These are phyloP conservation scores for Menura novaehollandiae DNA, from an alignment of 2,113 vertebrate genomes.

Conservation along the genomic window DNA sequence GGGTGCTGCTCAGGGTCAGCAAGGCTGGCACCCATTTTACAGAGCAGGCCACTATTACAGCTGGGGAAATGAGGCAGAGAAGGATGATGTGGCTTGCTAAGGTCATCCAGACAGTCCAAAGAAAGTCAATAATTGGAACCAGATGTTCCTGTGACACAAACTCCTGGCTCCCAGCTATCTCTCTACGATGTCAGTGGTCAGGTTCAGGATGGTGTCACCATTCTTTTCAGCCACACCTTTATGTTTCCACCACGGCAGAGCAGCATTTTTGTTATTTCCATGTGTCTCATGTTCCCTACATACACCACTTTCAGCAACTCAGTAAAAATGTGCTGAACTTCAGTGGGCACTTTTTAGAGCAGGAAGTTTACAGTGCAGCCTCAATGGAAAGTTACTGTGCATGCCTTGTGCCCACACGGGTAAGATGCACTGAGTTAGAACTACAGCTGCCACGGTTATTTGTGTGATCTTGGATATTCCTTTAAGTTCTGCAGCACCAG, in stretches of 20 bases:
- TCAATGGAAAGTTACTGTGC: not conserved
- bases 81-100: not conserved
- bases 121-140: not conserved
- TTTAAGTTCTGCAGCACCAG: not conserved
- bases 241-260: not conserved
- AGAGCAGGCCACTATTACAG: not conserved
- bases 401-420: not conserved
- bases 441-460: not conserved
- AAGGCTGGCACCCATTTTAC: not conserved
- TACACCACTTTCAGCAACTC: rapidly evolving
- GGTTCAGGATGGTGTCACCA: not conserved
- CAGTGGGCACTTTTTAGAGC: not conserved
- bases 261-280: rapidly evolving
- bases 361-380: not conserved
- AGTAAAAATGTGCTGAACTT: not conserved
- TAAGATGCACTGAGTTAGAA: not conserved
- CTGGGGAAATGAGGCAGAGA: not conserved
- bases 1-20: not conserved
- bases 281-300: not conserved
- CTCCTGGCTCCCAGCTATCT: not conserved
- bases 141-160: not conserved
- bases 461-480: not conserved
- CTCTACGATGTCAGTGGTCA: not conserved
- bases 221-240: not conserved
- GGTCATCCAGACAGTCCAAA: not conserved